A percentile compares a stretch with the other conserved stretches of the same genome.
Evolutionary conservation across 1,140 invertebrate genomes (phyloP).

Genomic region (Drosophila tani): DNA sequence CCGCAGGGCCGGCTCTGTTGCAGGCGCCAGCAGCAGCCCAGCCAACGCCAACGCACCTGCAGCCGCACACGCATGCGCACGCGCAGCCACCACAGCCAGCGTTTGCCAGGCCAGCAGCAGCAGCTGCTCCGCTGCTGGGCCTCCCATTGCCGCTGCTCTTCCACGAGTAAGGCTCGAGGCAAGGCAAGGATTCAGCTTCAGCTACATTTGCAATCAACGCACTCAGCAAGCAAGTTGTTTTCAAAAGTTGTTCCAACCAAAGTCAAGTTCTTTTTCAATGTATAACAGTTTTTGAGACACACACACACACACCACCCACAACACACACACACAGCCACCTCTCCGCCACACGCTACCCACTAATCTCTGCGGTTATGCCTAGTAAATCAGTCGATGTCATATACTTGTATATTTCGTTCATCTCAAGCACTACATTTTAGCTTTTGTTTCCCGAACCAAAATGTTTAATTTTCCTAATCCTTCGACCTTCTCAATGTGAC

Average conservation of each 20-base stretch:
- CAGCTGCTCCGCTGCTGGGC: constrained; percentile 55
- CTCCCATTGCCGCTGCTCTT: constrained; percentile 69
- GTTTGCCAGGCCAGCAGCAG: constrained; percentile 34
- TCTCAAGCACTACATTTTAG: constrained; percentile 55
- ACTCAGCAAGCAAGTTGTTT: constrained; percentile 69
- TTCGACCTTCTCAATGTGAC: constrained; percentile 27
- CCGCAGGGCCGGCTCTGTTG: constrained; percentile 82
- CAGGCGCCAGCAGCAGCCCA: constrained; percentile 58
- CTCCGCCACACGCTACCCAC: constrained; percentile 43
- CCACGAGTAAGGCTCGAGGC: constrained; percentile 61
- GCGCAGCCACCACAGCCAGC: constrained; percentile 45
- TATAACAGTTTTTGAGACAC: constrained; percentile 79
- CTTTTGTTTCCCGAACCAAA: constrained; percentile 40
- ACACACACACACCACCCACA: constrained; percentile 51
- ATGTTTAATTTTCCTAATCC: constrained; percentile 37
- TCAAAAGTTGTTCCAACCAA: constrained; percentile 61
- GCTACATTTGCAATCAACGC: constrained; percentile 16
- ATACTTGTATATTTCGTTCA: constrained; percentile 48
- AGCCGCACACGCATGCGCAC: constrained; percentile 58
- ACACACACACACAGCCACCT: constrained; percentile 24
- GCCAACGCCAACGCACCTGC: constrained; percentile 54
- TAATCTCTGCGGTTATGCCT: constrained; percentile 64
- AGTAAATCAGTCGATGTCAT: constrained; percentile 52
- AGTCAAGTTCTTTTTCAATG: constrained; percentile 72
- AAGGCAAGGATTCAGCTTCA: constrained; percentile 24